These are phyloP conservation scores for Zaprionus taronus DNA, from an alignment of 1,140 invertebrate species.

Conservation along the genomic window DNA sequence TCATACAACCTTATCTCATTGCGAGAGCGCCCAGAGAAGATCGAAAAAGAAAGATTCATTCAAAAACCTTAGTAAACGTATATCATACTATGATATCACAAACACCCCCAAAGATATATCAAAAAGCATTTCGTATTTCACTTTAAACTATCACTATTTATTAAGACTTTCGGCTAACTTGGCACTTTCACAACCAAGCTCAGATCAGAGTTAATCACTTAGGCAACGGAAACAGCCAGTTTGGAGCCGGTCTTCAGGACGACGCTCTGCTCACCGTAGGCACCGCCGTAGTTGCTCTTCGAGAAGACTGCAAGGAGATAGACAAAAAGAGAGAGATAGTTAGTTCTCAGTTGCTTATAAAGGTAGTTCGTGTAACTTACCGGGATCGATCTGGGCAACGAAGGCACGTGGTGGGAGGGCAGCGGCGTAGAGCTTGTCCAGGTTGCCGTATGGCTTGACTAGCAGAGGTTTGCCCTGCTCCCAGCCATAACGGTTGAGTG, in stretches of 20 bases:
- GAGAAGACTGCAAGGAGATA: slow-evolving; percentile 57
- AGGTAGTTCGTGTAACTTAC: slow-evolving; percentile 43
- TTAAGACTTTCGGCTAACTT: slow-evolving; percentile 53
- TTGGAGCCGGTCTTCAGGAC: slow-evolving; percentile 59
- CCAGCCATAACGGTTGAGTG: slow-evolving; percentile 73
- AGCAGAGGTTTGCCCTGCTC: slow-evolving; percentile 72
- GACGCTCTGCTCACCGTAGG: slow-evolving; percentile 52
- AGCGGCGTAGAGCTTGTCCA: slow-evolving; percentile 72
- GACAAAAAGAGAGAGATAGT: slow-evolving; percentile 11
- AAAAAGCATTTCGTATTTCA: slow-evolving; percentile 11
- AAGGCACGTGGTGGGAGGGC: slow-evolving; percentile 76
- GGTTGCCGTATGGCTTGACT: slow-evolving; percentile 59
- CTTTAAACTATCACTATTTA: slow-evolving; percentile 77
- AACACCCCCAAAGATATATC: neutral
- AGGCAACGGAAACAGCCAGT: slow-evolving; percentile 57
- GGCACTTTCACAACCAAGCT: neutral
- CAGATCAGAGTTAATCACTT: slow-evolving; percentile 31
- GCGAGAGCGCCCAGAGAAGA: too few species aligned
- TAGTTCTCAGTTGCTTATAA: neutral
- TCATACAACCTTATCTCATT: too few species aligned
- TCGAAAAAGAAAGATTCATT: neutral
- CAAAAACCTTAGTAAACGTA: too few species aligned
- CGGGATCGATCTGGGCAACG: slow-evolving; percentile 77
- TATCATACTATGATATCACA: neutral
- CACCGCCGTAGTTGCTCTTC: slow-evolving; percentile 64